Evolutionary conservation across 2,797 vertebrate genomes (phyloP).

Genomic region (Gobio occitaniae): DNA sequence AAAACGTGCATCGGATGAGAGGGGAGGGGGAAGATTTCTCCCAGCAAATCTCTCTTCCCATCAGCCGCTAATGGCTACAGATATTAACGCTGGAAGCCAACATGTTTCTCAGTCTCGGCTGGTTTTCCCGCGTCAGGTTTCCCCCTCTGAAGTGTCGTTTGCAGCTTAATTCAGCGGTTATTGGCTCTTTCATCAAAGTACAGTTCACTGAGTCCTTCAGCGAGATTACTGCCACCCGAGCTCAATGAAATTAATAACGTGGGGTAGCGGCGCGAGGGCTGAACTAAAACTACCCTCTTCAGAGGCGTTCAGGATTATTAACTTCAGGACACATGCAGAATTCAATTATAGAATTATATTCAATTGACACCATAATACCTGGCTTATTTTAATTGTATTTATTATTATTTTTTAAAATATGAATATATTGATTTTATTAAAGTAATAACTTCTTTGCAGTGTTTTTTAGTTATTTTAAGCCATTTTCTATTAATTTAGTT

Average conservation of each 20-base stretch:
- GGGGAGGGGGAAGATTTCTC: background rate
- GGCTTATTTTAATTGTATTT: background rate
- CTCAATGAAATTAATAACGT: background rate
- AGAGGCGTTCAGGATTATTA: background rate
- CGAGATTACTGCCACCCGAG: background rate
- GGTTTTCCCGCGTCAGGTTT: slow-evolving; percentile 8
- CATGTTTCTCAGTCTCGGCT: slow-evolving; percentile 27
- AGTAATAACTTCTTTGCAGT: background rate
- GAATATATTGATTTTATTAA: background rate
- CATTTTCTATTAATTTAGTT: background rate
- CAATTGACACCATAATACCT: background rate
- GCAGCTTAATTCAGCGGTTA: slow-evolving; percentile 52
- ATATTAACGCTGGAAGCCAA: slow-evolving; percentile 20
- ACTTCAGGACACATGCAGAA: background rate
- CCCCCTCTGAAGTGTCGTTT: slow-evolving; percentile 51
- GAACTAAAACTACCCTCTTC: background rate
- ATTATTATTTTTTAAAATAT: background rate
- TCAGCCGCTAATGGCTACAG: slow-evolving; percentile 51
- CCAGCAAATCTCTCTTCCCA: slow-evolving; percentile 31
- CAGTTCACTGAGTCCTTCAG: slow-evolving; percentile 41
- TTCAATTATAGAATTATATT: background rate
- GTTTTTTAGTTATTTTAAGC: background rate
- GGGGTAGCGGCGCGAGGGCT: background rate
- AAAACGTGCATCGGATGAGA: background rate
- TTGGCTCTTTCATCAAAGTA: slow-evolving; percentile 49